These are phyloP conservation scores for Agrenia bidenticulata DNA, from an alignment of 2,888 invertebrate genomes.

Conservation along the genomic window DNA sequence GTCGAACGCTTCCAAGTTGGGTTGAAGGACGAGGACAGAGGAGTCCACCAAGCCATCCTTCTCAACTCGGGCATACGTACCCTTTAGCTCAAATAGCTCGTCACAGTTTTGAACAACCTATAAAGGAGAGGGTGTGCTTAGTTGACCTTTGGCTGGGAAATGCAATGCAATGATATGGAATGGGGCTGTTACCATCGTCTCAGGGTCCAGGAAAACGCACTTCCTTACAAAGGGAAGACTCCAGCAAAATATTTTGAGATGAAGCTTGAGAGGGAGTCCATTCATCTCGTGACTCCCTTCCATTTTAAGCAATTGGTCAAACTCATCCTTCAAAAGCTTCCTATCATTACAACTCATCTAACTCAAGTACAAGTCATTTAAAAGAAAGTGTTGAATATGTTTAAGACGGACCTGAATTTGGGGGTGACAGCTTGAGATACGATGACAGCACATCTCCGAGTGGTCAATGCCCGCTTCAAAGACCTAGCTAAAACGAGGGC, in stretches of 20 bases:
- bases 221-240: constrained; percentile 30
- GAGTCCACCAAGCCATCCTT: constrained; percentile 8
- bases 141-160: no score
- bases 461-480: constrained; percentile 23
- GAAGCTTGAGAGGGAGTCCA: constrained; percentile 31
- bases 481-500: constrained; percentile 31
- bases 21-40: neutral
- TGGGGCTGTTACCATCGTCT: constrained; percentile 35
- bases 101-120: constrained; percentile 41
- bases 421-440: constrained; percentile 19
- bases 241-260: constrained; percentile 33
- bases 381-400: no score
- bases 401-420: constrained; percentile 25
- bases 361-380: no score
- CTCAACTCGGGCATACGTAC: neutral
- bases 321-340: constrained; percentile 19
- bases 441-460: constrained; percentile 29
- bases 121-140: no score
- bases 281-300: constrained; percentile 23
- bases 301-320: constrained; percentile 26
- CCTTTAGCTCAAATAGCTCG: constrained; percentile 30
- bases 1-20: neutral
- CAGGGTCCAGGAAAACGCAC: constrained; percentile 35
- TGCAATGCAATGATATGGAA: no score
- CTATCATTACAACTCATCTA: constrained; percentile 3